Evolutionary conservation across 2,797 vertebrate species (phyloP).

Genomic region (Molossus alvarezi): DNA sequence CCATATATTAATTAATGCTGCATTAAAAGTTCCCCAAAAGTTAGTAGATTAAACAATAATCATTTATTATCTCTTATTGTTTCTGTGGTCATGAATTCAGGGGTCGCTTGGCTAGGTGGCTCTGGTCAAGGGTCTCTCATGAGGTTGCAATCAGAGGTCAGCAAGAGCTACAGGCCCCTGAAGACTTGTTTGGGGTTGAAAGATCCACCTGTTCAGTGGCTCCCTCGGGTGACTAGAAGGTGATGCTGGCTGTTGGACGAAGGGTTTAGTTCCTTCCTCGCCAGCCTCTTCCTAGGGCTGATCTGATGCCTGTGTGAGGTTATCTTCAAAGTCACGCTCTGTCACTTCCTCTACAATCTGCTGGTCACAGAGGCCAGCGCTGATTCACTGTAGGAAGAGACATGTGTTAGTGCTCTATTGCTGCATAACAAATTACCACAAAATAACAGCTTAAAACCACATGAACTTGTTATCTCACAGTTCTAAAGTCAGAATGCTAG

Average conservation of each 20-base stretch:
- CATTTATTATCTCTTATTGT: conserved; percentile 24
- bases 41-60: not conserved
- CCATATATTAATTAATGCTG: not conserved
- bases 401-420: not conserved
- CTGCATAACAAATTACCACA: not conserved
- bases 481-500: not conserved
- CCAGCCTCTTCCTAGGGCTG: not conserved
- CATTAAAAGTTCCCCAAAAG: not conserved
- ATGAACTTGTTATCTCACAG: not conserved
- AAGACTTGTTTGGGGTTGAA: not conserved
- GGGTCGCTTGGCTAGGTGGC: not conserved
- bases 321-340: not conserved
- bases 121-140: not conserved
- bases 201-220: not conserved
- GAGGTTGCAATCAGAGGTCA: not conserved
- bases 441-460: conserved; percentile 31
- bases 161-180: not conserved
- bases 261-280: not conserved
- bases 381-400: not conserved
- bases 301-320: not conserved
- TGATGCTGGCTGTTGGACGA: not conserved
- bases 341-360: not conserved
- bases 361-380: not conserved
- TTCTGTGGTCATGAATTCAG: not conserved
- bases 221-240: not conserved